These are phyloP conservation scores for Andrena haemorrhoa DNA, from an alignment of 2,888 invertebrate genomes.

Conservation along the genomic window DNA sequence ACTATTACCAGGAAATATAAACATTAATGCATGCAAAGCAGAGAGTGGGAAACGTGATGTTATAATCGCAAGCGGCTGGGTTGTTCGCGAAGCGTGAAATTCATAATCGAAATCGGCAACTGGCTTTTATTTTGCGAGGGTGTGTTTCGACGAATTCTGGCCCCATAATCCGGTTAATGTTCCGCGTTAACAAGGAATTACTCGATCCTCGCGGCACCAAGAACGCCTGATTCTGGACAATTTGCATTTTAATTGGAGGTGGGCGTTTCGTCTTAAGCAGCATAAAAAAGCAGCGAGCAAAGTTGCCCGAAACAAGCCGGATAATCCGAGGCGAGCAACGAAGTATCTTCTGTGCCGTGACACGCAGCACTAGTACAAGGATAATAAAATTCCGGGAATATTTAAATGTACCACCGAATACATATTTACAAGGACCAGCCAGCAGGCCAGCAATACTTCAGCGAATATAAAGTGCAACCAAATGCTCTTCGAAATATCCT, in stretches of 20 bases:
- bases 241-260: constrained; percentile 45
- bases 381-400: neutral
- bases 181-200: constrained; percentile 36
- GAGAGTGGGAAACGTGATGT: neutral
- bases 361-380: neutral
- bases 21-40: neutral
- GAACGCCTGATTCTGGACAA: neutral
- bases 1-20: neutral
- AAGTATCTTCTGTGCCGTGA: neutral
- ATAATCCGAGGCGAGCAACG: neutral
- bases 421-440: neutral
- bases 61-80: neutral
- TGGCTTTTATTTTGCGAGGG: neutral
- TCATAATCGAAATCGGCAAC: neutral
- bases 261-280: constrained; percentile 5
- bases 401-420: neutral
- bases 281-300: neutral
- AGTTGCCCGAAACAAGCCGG: neutral
- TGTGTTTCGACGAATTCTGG: constrained; percentile 10
- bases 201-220: constrained; percentile 17
- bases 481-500: neutral
- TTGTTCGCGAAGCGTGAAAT: neutral
- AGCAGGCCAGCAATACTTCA: too few relatives aligned
- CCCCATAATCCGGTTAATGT: constrained; percentile 58
- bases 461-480: too few relatives aligned